Conservation (phyloP, 2,888 invertebrate genomes). For the Amorpha juglandis region DNA sequence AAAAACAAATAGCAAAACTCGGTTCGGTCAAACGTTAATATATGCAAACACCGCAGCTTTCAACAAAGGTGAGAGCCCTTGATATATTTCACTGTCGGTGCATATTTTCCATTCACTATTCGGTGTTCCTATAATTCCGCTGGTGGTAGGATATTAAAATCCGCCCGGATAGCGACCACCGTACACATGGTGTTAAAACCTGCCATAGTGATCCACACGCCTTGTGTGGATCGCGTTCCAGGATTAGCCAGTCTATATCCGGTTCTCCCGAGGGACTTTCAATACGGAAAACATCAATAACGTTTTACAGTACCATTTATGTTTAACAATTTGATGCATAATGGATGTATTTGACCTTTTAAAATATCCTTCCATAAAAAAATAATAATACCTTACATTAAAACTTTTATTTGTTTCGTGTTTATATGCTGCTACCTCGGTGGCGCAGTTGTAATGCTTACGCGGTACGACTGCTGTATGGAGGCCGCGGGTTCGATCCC, state of each 20-base stretch:
- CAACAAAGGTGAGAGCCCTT: not conserved
- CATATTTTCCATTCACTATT: not conserved
- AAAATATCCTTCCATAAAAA: not conserved
- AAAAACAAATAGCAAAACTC: not conserved
- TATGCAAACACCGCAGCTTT: constrained; percentile 9
- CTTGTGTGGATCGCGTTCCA: too few species aligned
- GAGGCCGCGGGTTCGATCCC: too few species aligned
- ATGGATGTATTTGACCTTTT: not conserved
- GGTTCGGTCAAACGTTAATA: not conserved
- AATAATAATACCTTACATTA: not conserved
- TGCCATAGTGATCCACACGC: too few species aligned
- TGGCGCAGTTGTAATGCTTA: too few species aligned
- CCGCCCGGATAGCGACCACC: too few species aligned
- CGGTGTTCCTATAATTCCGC: not conserved
- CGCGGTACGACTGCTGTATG: too few species aligned
- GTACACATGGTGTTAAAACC: too few species aligned
- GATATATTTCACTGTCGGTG: not conserved
- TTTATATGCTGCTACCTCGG: not conserved
- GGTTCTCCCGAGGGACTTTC: too few species aligned
- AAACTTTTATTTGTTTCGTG: not conserved
- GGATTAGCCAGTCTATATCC: too few species aligned
- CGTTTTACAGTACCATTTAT: not conserved
- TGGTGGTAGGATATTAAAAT: too few species aligned
- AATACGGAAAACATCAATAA: not conserved
- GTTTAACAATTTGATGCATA: not conserved